A percentile compares a stretch with the other conserved stretches of the same genome.
Evolutionary conservation across 2,113 vertebrate species (phyloP).

Genomic region (Hemiprocne comata): DNA sequence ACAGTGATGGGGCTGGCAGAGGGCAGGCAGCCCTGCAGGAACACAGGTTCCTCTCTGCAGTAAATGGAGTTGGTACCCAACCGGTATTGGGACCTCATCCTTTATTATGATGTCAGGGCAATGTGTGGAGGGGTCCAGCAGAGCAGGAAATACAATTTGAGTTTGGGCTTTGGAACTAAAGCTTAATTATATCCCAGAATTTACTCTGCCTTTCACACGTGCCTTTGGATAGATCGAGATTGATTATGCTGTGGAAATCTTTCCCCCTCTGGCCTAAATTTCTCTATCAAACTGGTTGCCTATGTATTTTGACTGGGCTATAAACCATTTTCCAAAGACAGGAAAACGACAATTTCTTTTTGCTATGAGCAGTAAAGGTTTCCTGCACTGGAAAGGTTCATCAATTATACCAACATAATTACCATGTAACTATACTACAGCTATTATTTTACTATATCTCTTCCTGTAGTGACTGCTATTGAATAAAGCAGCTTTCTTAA

Average conservation of each 20-base stretch:
- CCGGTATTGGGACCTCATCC: neutral
- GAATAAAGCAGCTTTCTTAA: slow-evolving; percentile 32
- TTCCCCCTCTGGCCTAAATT: neutral
- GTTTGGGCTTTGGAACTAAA: neutral
- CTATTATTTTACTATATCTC: slow-evolving; percentile 44
- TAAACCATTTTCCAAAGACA: slow-evolving; percentile 21
- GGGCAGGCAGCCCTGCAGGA: neutral
- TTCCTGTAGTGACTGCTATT: slow-evolving; percentile 14
- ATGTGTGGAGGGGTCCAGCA: neutral
- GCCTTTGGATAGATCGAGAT: neutral
- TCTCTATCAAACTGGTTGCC: neutral
- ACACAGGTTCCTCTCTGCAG: rapidly evolving
- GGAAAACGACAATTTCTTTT: slow-evolving; percentile 5
- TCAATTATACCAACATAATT: slow-evolving; percentile 57
- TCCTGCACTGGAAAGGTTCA: slow-evolving; percentile 6
- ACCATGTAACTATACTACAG: slow-evolving; percentile 16
- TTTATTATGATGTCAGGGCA: neutral
- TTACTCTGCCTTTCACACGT: neutral
- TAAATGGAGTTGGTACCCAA: rapidly evolving
- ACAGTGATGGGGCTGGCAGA: rapidly evolving
- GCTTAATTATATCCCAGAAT: slow-evolving; percentile 28
- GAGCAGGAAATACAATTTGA: neutral
- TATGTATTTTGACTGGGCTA: neutral
- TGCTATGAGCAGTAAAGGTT: neutral
- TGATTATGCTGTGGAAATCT: neutral